These are phyloP conservation scores for Caenorhabditis tropicalis DNA, from an alignment of 1,140 invertebrate species.

Conservation along the genomic window DNA sequence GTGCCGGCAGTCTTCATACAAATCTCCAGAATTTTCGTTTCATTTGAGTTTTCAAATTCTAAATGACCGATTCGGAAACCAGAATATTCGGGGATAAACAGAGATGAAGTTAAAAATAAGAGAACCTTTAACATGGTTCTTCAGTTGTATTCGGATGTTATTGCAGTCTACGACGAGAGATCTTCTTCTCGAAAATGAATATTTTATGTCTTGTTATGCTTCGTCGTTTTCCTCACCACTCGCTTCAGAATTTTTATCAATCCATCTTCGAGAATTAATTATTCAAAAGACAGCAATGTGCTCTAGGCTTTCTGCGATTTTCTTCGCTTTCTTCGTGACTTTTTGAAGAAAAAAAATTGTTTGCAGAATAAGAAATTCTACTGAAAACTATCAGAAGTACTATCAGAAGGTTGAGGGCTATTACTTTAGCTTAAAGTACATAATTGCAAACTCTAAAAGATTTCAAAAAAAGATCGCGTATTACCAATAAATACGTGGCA, in stretches of 20 bases:
- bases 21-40: slow-evolving; percentile 16
- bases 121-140: not conserved
- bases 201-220: slow-evolving; percentile 1
- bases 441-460: too few relatives aligned
- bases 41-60: slow-evolving; percentile 28
- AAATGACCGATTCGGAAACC: slow-evolving; percentile 12
- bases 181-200: not conserved
- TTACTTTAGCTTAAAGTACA: too few relatives aligned
- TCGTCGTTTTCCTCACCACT: not conserved
- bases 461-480: too few relatives aligned
- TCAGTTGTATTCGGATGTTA: not conserved
- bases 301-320: too few relatives aligned
- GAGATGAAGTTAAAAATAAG: not conserved
- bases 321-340: not conserved
- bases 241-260: not conserved
- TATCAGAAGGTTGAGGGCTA: too few relatives aligned
- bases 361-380: not conserved
- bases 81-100: not conserved
- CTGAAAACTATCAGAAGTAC: too few relatives aligned
- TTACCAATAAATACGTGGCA: too few relatives aligned
- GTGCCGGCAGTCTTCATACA: slow-evolving; percentile 1
- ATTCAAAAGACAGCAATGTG: not conserved
- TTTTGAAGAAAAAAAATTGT: not conserved
- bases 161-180: not conserved
- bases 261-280: not conserved